These are phyloP conservation scores for Dolomedes plantarius DNA, from an alignment of 2,888 invertebrate species.

Conservation along the genomic window DNA sequence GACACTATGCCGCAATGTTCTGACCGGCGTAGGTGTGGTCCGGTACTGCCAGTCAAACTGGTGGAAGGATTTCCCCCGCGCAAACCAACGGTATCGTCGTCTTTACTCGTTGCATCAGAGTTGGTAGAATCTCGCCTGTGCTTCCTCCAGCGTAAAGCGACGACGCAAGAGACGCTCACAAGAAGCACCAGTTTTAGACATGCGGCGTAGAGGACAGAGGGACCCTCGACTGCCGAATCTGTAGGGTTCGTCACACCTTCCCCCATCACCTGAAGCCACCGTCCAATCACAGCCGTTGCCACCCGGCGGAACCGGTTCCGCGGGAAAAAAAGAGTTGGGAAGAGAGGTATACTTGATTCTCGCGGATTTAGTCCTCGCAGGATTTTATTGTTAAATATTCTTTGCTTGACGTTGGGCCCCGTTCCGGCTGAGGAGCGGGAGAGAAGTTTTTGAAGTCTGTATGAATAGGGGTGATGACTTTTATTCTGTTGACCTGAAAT, in stretches of 20 bases:
- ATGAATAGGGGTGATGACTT: background rate
- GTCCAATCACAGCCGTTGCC: constrained; percentile 34
- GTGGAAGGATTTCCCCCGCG: background rate
- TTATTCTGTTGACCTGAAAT: background rate
- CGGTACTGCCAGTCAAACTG: constrained; percentile 7
- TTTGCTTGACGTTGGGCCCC: background rate
- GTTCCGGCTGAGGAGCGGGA: background rate
- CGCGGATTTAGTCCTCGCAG: background rate
- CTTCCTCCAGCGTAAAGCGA: constrained; percentile 30
- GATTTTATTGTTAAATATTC: background rate
- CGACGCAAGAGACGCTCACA: constrained; percentile 21
- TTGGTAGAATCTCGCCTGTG: background rate
- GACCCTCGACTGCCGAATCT: constrained; percentile 37
- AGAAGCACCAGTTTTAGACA: constrained; percentile 32
- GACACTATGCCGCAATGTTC: background rate
- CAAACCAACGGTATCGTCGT: background rate
- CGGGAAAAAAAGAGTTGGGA: constrained; percentile 34
- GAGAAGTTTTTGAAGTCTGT: background rate
- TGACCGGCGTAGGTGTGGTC: constrained; percentile 58
- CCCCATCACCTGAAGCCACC: constrained; percentile 66
- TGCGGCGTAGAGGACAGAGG: constrained; percentile 21
- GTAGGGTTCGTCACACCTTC: constrained; percentile 68
- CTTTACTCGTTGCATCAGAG: background rate
- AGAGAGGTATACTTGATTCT: constrained; percentile 34
- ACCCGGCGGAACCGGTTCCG: constrained; percentile 55